A percentile compares a stretch with the other conserved stretches of the same genome.
phyloP scores from a whole-genome alignment of 2,888 invertebrate genomes.

The Cancer borealis region DNA sequence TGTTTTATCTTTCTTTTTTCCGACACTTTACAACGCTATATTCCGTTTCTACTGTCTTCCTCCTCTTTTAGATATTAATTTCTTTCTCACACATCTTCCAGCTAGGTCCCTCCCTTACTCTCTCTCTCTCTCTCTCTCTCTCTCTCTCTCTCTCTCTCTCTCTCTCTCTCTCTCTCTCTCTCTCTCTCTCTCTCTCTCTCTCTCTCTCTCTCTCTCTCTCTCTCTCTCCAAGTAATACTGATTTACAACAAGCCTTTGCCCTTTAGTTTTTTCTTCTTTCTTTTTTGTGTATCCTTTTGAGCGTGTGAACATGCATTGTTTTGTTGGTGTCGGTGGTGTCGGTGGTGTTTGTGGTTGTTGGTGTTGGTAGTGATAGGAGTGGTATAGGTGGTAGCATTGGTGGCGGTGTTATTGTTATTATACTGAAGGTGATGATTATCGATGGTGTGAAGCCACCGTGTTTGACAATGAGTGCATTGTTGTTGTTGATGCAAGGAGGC shows the following conservation, averaged over 20 bases:
- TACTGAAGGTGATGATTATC: neutral
- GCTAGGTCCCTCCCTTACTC: neutral
- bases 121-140: slow-evolving; percentile 25
- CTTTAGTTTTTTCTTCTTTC: neutral
- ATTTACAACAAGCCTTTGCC: neutral
- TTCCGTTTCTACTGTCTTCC: no score
- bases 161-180: slow-evolving; percentile 5
- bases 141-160: slow-evolving; percentile 10
- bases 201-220: neutral
- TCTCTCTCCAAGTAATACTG: neutral
- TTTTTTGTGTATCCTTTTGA: neutral
- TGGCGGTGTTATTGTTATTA: neutral
- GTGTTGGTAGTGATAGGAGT: neutral
- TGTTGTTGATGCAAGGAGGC: neutral
- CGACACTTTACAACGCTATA: no score
- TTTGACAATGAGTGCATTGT: neutral
- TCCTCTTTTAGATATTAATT: no score
- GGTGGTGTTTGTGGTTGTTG: neutral
- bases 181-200: neutral
- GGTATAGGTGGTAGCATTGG: neutral
- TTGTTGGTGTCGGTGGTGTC: neutral
- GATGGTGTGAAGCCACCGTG: neutral
- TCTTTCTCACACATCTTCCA: no score
- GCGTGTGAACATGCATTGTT: neutral
- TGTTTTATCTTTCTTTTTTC: no score